Conservation (phyloP, 1,140 invertebrate genomes). For the Drosophila carrolli region DNA sequence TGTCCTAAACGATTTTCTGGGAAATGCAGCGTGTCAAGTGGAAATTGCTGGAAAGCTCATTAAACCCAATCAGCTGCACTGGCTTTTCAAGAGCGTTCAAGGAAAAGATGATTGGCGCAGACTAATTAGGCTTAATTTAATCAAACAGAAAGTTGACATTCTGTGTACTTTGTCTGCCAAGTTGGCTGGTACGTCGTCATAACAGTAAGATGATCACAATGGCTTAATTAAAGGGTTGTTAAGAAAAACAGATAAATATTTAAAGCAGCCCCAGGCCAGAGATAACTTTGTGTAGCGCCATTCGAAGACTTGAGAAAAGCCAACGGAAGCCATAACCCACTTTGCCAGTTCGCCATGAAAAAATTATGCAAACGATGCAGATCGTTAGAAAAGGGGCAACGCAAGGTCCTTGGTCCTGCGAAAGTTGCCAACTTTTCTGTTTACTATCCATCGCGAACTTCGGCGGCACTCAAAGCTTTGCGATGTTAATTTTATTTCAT, state of each 20-base stretch:
- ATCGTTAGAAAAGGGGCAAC: constrained; percentile 16
- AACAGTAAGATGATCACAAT: neutral
- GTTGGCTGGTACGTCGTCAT: neutral
- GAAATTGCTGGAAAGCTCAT: neutral
- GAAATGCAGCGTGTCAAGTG: constrained; percentile 23
- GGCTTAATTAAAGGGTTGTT: neutral
- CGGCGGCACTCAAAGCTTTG: constrained; percentile 32
- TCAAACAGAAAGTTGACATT: neutral
- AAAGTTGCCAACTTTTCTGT: constrained; percentile 39
- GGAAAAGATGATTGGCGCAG: constrained; percentile 1
- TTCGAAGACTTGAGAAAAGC: neutral
- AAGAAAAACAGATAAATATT: neutral
- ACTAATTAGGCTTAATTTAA: constrained; percentile 2
- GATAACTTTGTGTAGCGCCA: too few species aligned
- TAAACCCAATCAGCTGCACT: neutral
- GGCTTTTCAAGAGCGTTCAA: neutral
- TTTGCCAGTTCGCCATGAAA: constrained; percentile 41
- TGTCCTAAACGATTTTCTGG: neutral
- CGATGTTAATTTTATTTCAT: constrained; percentile 70
- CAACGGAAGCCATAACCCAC: constrained; percentile 17
- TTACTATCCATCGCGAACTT: constrained; percentile 30
- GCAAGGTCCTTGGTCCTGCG: constrained; percentile 10
- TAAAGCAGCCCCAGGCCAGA: neutral
- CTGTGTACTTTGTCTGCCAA: constrained; percentile 1
- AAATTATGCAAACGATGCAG: constrained; percentile 68